phyloP scores from a whole-genome alignment of 2,888 invertebrate genomes.

The Alentia gelatinosa region DNA sequence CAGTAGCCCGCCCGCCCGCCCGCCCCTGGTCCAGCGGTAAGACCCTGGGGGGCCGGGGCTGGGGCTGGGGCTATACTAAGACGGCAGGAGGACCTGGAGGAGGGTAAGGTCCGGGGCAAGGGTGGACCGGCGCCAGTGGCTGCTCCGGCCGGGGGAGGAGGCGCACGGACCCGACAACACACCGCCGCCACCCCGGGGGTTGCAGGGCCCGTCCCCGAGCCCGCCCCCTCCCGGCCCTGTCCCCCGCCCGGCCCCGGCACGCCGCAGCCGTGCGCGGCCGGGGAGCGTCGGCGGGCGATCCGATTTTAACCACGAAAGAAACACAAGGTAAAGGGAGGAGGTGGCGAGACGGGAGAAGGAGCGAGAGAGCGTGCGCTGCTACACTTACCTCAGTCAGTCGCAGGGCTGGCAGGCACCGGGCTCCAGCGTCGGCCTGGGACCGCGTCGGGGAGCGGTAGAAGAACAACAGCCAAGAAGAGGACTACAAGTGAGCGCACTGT shows the following conservation, averaged over 20 bases:
- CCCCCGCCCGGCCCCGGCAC: background rate
- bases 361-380: background rate
- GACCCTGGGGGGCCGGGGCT: background rate
- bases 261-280: background rate
- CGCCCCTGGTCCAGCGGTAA: background rate
- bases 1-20: background rate
- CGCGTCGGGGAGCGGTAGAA: background rate
- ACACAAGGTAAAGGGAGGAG: background rate
- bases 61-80: background rate
- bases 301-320: constrained; percentile 7
- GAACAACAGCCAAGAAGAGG: background rate
- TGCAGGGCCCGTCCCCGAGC: background rate
- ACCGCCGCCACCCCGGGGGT: background rate
- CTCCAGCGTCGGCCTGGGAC: background rate
- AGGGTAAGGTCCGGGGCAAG: background rate
- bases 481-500: background rate
- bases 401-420: background rate
- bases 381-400: constrained; percentile 1
- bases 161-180: constrained; percentile 1
- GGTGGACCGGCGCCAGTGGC: background rate
- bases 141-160: background rate
- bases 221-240: background rate
- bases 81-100: background rate
- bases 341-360: background rate
- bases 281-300: constrained; percentile 2